Base-by-base conservation (phyloP, 2,888 invertebrate species). In the Nesidiocoris tenuis region DNA sequence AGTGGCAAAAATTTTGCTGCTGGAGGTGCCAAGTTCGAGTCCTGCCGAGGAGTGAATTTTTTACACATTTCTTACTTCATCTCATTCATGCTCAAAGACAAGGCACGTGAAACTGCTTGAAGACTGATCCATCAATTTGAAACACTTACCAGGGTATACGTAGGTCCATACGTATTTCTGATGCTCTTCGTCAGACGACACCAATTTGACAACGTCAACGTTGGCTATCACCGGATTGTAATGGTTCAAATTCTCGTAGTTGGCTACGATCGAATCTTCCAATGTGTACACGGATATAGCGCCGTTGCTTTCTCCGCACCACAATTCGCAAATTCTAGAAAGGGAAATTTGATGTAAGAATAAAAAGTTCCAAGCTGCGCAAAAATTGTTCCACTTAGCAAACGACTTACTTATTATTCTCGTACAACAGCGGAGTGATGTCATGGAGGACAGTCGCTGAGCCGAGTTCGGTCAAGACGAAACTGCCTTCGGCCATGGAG, bases 301-400 rank as follows among this genome's bases (percentile, higher is more conserved):
- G 0, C 93, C 95, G 77, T 89, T 88, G 25, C 88, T 87, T 80
- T 95, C 95, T 0, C 96, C 96, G 80, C 94, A 93, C 96, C 96
- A 97, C 17, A 96, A 84, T 82, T 94, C 93, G 61, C 76, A 76
- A 17, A 64, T 22, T 56, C 71, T 76, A 39, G 19, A 68, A 72
- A 66, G n/a, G n/a, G n/a, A n/a, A n/a, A n/a, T n/a, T n/a, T n/a
- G n/a, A 17, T 12, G 9, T 7, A 54, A 54, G 16, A 54, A 12
- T 12, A 7, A 54, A 12, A 54, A 54, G 16, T 54, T 12, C 7
- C 12, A 54, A 54, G 16, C 54, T 12, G 54, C 54, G 9, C 54
- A 54, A 12, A 7, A 12, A 12, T 54, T 12, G 54, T 12, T 54
- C 54, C 54, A n/a, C n/a, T n/a, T n/a, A n/a, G n/a, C n/a, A n/a